A percentile compares a stretch with the other conserved stretches of the same genome.
phyloP scores from a whole-genome alignment of 2,888 invertebrate genomes.

The Heteromurus nitidus region DNA sequence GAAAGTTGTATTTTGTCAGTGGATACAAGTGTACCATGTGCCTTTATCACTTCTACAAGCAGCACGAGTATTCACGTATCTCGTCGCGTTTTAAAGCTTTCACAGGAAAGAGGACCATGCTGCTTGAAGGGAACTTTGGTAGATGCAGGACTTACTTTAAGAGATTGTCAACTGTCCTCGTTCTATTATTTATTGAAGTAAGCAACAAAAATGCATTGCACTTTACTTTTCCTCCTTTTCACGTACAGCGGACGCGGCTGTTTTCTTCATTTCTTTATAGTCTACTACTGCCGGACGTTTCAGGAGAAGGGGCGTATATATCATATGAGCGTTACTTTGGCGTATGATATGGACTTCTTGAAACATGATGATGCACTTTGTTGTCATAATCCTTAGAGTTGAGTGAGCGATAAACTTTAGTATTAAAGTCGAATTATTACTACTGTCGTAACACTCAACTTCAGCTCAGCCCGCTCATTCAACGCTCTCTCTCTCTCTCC shows the following conservation, averaged over 20 bases:
- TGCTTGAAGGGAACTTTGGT: neutral
- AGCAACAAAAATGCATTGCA: constrained; percentile 43
- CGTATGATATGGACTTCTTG: constrained; percentile 44
- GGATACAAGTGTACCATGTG: neutral
- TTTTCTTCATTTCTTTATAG: constrained; percentile 18
- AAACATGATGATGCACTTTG: constrained; percentile 55
- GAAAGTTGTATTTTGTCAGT: constrained; percentile 19
- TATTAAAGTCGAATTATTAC: constrained; percentile 55
- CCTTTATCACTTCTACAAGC: no score
- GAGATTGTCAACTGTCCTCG: constrained; percentile 50
- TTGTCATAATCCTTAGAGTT: constrained; percentile 53
- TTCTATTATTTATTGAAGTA: constrained; percentile 46
- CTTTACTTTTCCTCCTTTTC: constrained; percentile 13
- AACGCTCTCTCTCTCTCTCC: neutral
- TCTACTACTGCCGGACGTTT: neutral
- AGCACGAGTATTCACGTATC: no score
- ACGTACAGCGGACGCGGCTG: neutral
- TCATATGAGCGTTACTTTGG: constrained; percentile 33
- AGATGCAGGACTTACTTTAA: constrained; percentile 35
- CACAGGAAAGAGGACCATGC: neutral
- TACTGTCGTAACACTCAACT: constrained; percentile 44
- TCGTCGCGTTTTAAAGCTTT: constrained; percentile 9
- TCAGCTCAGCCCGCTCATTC: constrained; percentile 14
- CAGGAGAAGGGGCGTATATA: constrained; percentile 22
- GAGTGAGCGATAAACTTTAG: constrained; percentile 55